phyloP scores from a whole-genome alignment of 2,113 vertebrate species.

The Passer domesticus region DNA sequence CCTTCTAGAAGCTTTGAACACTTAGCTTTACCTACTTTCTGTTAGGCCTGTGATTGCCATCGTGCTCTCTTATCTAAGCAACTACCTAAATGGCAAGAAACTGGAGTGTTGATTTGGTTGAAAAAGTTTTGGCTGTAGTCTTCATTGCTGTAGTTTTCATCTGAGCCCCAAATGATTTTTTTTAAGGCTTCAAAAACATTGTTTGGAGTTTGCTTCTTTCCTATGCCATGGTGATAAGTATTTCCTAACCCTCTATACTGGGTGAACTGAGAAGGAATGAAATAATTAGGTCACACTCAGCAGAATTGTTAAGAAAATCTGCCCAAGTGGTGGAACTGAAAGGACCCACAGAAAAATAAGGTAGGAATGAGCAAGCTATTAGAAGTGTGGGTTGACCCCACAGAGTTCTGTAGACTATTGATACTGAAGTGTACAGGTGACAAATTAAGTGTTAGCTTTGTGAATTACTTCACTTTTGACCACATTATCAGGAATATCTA shows the following conservation, averaged over 20 bases:
- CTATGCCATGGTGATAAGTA: not conserved
- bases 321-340: not conserved
- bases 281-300: not conserved
- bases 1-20: not conserved
- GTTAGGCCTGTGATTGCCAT: not conserved
- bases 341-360: not conserved
- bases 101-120: not conserved
- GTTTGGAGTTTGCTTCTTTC: not conserved
- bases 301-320: not conserved
- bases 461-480: not conserved
- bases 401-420: not conserved
- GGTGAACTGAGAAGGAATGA: not conserved
- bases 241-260: not conserved
- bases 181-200: not conserved
- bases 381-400: not conserved
- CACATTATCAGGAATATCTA: not conserved
- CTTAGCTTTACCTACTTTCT: not conserved
- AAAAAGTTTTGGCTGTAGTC: not conserved
- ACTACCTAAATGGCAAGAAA: not conserved
- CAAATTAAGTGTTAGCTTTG: slow-evolving; percentile 18
- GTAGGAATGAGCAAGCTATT: not conserved
- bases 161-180: not conserved
- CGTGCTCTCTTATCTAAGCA: not conserved
- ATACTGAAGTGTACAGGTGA: not conserved
- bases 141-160: not conserved